These are phyloP conservation scores for Agonum fuliginosum DNA, from an alignment of 2,888 invertebrate genomes.

Conservation along the genomic window DNA sequence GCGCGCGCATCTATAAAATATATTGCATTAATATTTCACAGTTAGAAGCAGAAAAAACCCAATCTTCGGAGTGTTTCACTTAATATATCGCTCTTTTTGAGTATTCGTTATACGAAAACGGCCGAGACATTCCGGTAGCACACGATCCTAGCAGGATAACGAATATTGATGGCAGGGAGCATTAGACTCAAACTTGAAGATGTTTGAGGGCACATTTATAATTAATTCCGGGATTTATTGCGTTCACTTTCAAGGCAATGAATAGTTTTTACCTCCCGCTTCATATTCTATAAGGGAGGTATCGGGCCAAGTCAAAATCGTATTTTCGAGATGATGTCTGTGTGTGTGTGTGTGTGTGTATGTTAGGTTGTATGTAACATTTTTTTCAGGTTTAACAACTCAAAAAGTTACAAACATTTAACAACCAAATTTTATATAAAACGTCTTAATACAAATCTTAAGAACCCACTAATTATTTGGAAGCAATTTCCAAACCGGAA, in stretches of 20 bases:
- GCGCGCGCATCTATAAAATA: slow-evolving; percentile 54
- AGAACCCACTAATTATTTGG: no score
- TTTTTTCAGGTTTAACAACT: no score
- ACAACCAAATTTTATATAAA: no score
- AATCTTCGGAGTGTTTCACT: slow-evolving; percentile 59
- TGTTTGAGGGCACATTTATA: slow-evolving; percentile 42
- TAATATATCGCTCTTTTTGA: slow-evolving; percentile 59
- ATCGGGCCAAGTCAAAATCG: no score
- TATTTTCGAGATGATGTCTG: no score
- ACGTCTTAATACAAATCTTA: no score
- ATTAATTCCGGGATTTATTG: slow-evolving; percentile 42
- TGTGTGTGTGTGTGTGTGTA: no score
- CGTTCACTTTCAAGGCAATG: slow-evolving; percentile 2
- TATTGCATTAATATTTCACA: slow-evolving; percentile 60
- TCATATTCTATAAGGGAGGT: no score
- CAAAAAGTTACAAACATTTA: no score
- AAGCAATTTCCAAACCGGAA: no score
- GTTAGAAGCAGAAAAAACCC: slow-evolving; percentile 52
- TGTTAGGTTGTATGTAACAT: no score
- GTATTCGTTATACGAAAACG: slow-evolving; percentile 55
- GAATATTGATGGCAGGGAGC: slow-evolving; percentile 41
- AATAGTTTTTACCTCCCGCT: no score
- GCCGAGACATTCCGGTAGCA: slow-evolving; percentile 14
- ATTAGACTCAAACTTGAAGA: slow-evolving; percentile 25
- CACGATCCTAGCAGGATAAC: slow-evolving; percentile 16